Evolutionary conservation across 1,140 invertebrate genomes (phyloP).

Genomic region (Dermatophagoides farinae): DNA sequence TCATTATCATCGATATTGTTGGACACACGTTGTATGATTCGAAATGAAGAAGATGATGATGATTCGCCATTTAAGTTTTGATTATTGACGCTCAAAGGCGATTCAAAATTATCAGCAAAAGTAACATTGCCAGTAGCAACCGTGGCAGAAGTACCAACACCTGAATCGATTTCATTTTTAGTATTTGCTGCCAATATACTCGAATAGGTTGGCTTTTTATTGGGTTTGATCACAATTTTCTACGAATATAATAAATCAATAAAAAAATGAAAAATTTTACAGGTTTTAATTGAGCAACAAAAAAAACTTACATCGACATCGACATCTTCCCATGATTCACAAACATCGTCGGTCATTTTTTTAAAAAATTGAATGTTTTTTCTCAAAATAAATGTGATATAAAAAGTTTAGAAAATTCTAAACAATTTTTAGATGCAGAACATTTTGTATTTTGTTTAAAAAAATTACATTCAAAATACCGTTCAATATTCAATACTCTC

Average conservation of each 20-base stretch:
- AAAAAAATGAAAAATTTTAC: background rate
- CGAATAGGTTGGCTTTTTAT: too few species aligned
- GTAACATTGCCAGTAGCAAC: background rate
- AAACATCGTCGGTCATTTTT: slow-evolving; percentile 4
- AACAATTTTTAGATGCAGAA: too few species aligned
- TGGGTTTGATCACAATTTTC: background rate
- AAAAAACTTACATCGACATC: slow-evolving; percentile 6
- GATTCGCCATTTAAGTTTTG: too few species aligned
- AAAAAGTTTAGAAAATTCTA: too few species aligned
- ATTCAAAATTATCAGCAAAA: background rate
- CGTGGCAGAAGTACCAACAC: background rate
- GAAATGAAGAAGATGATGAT: too few species aligned
- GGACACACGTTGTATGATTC: too few species aligned
- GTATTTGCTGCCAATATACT: background rate
- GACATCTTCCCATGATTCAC: slow-evolving; percentile 12
- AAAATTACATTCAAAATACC: too few species aligned
- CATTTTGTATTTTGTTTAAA: too few species aligned
- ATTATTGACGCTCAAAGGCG: background rate
- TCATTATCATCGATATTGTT: too few species aligned
- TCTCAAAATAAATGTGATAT: too few species aligned
- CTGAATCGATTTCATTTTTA: background rate
- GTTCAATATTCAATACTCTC: too few species aligned
- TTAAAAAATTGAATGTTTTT: background rate
- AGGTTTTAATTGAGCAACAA: background rate
- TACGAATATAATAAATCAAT: background rate